These are phyloP conservation scores for Polypterus bichir DNA, from an alignment of 2,113 vertebrate genomes.

Conservation along the genomic window DNA sequence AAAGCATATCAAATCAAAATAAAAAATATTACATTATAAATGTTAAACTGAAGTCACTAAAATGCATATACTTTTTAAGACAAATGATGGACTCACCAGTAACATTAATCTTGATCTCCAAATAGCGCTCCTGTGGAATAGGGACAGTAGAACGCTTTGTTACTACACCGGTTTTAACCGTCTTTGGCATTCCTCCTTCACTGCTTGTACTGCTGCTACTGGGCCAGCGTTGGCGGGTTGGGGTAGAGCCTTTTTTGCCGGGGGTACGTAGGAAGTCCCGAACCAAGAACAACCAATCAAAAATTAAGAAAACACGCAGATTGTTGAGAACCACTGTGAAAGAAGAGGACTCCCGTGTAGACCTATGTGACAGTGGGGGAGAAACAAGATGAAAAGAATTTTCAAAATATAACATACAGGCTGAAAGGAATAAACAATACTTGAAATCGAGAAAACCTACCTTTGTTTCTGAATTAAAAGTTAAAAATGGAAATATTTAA, in stretches of 20 bases:
- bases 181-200: slow-evolving; percentile 61
- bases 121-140: slow-evolving; percentile 59
- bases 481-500: background rate
- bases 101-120: slow-evolving; percentile 90
- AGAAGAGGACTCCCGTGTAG: slow-evolving; percentile 79
- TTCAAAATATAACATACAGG: background rate
- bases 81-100: slow-evolving; percentile 56
- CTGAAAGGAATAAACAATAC: background rate
- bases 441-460: background rate
- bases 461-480: background rate
- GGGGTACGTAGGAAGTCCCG: slow-evolving; percentile 70
- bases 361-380: slow-evolving; percentile 40
- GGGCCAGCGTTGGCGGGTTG: slow-evolving; percentile 30
- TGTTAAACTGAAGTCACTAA: no score
- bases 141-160: slow-evolving; percentile 83
- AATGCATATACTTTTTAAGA: no score
- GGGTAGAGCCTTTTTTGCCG: slow-evolving; percentile 33
- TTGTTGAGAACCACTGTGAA: slow-evolving; percentile 95
- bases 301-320: slow-evolving; percentile 86
- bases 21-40: no score
- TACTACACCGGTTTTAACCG: slow-evolving; percentile 83
- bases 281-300: slow-evolving; percentile 85
- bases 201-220: slow-evolving; percentile 33
- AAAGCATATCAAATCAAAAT: no score
- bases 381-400: background rate